Conservation (phyloP, 2,888 invertebrate species). For the Coleophora flavipennella region DNA sequence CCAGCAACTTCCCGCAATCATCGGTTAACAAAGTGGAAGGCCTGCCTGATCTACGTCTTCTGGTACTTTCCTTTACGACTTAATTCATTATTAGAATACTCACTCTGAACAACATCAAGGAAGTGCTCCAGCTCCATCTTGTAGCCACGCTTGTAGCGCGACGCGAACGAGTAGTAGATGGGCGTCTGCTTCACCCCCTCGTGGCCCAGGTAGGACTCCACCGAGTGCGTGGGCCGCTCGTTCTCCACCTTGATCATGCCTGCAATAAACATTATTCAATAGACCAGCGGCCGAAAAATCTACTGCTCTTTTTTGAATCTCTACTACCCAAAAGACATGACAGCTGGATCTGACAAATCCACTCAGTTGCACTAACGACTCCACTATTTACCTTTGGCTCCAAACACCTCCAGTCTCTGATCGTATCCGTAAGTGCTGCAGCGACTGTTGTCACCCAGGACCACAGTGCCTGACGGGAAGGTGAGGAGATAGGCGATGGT, state of each 20-base stretch:
- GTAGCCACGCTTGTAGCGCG: constrained; percentile 70
- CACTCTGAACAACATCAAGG: constrained; percentile 68
- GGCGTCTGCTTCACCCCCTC: constrained; percentile 56
- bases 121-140: constrained; percentile 73
- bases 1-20: too few relatives aligned
- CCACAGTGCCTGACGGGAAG: constrained; percentile 76
- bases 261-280: constrained; percentile 14
- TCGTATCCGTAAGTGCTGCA: constrained; percentile 78
- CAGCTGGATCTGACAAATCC: too few relatives aligned
- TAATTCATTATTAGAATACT: constrained; percentile 13
- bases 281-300: too few relatives aligned
- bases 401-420: constrained; percentile 78
- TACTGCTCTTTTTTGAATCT: too few relatives aligned
- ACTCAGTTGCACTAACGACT: too few relatives aligned
- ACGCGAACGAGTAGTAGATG: constrained; percentile 75
- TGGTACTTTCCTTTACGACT: too few relatives aligned
- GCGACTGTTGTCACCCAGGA: constrained; percentile 75
- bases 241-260: constrained; percentile 68
- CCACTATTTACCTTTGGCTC: constrained; percentile 67
- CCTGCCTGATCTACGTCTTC: too few relatives aligned
- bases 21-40: too few relatives aligned
- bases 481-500: constrained; percentile 73
- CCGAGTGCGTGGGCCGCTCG: constrained; percentile 60
- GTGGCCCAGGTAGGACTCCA: constrained; percentile 46
- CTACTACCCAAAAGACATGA: too few relatives aligned